Evolutionary conservation across 2,888 invertebrate genomes (phyloP), one percentile per base, ranked within the genome.

Genomic region (Malthinus seriepunctatus): DNA sequence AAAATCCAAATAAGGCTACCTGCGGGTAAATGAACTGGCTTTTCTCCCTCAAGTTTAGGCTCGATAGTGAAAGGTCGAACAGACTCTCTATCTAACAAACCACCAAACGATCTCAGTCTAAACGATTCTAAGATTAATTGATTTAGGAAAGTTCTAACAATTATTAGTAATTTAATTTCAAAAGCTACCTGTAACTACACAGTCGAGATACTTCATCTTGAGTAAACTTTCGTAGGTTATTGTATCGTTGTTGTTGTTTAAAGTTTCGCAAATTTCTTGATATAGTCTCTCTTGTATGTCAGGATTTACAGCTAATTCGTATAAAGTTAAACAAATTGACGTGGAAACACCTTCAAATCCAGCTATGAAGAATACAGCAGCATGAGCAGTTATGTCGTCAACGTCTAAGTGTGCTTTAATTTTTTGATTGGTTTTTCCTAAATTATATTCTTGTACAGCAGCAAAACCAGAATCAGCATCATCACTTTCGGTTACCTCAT

Each of bases 371-470:
- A 83, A 83, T 1, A 82, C 62, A 2, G 82, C 60, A 9, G 81
- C 81, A 73, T 86, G 86, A 0, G 85, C 83, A 0, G 83, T 80
- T n/a, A 86, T 78, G 52, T 85, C 85, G 0, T 80, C 78, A 39
- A 69, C 65, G 4, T 73, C 65, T 34, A 71, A 60, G 48, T 62
- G 45, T 23, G 35, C 47, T 32, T 45, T 45, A 3, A 39, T 15
- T 39, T 39, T 39, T 7, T 39, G n/a, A 39, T 39, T 35, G 4
- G 9, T 39, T 2, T 8, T n/a, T 14, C 14, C 15, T 12, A 39
- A 39, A 4, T 39, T 15, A 0, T 9, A 39, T 12, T 39, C 39
- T 12, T 39, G 39, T 2, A 39, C 39, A 0, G 11, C 39, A 5
- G 39, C 12, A 39, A 12, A 39, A 8, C 39, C 39, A 7, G 4